phyloP scores from a whole-genome alignment of 2,797 vertebrate genomes.

The Hemitrygon akajei region DNA sequence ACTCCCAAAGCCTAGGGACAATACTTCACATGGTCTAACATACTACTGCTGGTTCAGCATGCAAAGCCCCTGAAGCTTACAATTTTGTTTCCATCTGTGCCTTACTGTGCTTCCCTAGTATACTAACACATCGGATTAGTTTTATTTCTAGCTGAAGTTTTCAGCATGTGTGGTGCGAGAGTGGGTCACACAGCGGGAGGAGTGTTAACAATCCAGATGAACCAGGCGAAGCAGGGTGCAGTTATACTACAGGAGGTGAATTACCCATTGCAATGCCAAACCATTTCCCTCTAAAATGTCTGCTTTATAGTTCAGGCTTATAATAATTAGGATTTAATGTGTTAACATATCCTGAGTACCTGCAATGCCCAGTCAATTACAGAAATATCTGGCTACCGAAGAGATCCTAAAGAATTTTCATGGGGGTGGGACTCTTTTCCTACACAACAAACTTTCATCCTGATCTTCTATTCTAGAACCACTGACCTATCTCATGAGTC shows the following conservation, averaged over 20 bases:
- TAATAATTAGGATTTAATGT: too few species aligned
- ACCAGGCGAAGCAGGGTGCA: background rate
- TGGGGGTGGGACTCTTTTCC: too few species aligned
- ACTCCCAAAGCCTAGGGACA: background rate
- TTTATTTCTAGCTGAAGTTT: background rate
- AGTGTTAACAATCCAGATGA: background rate
- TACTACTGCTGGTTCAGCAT: background rate
- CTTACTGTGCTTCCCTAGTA: background rate
- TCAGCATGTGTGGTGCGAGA: background rate
- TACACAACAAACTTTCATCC: too few species aligned
- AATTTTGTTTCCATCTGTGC: background rate
- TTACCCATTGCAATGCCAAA: background rate
- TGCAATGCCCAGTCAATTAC: background rate
- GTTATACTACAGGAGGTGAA: background rate
- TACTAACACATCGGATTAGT: background rate
- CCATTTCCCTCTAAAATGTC: constrained; percentile 11
- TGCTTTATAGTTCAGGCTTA: background rate
- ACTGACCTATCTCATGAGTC: background rate
- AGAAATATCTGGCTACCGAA: background rate
- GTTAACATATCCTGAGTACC: background rate
- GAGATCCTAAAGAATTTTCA: background rate
- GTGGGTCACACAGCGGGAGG: background rate
- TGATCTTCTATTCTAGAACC: background rate
- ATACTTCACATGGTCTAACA: background rate
- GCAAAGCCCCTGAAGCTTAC: background rate